Evolutionary conservation across 2,888 invertebrate species (phyloP).

Genomic region (Cerastoderma edule): DNA sequence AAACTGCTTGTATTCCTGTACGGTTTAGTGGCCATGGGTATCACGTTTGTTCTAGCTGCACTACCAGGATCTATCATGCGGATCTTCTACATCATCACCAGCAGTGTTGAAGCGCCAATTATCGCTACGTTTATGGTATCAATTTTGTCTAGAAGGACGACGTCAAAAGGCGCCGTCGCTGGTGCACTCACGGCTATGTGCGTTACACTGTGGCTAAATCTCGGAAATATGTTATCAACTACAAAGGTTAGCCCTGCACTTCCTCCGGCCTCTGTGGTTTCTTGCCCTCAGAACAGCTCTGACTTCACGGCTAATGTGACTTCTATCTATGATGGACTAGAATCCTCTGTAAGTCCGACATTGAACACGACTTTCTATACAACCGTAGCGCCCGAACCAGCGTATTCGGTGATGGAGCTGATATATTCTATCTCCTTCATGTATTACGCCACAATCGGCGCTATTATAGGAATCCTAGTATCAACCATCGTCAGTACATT

Average conservation of each 20-base stretch:
- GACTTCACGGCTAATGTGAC: neutral
- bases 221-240: conserved; percentile 30
- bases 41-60: conserved; percentile 21
- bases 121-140: conserved; percentile 36
- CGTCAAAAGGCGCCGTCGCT: conserved; percentile 32
- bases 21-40: conserved; percentile 33
- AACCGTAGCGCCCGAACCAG: neutral
- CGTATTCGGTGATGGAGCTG: conserved; percentile 3
- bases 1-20: conserved; percentile 37
- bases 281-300: conserved; percentile 4
- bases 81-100: conserved; percentile 27
- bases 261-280: conserved; percentile 29
- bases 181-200: conserved; percentile 28
- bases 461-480: conserved; percentile 21
- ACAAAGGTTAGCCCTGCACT: conserved; percentile 15
- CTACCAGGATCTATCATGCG: conserved; percentile 27
- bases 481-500: conserved; percentile 27
- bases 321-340: neutral
- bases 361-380: neutral
- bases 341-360: neutral
- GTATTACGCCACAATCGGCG: conserved; percentile 28
- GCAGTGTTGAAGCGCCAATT: conserved; percentile 35
- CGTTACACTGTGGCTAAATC: conserved; percentile 30
- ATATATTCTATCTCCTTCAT: conserved; percentile 33
- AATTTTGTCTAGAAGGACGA: conserved; percentile 28